Conservation (phyloP, 2,797 vertebrate species). For the Xerus rutilus region DNA sequence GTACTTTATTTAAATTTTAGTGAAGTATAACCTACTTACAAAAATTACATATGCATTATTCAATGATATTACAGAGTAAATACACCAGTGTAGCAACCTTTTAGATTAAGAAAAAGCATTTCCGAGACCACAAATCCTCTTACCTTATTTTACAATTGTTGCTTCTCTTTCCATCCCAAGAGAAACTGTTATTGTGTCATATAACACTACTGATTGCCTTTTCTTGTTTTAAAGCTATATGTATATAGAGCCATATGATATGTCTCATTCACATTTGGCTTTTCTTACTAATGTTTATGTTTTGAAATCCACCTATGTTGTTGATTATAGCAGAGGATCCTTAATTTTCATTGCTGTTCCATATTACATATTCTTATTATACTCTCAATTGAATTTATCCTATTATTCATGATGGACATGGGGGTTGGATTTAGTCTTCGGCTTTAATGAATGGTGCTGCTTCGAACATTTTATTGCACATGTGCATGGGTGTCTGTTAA, state of each 20-base stretch:
- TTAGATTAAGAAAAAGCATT: not conserved
- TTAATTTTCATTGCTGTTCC: not conserved
- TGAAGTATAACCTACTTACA: not conserved
- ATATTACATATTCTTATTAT: not conserved
- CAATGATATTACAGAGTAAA: not conserved
- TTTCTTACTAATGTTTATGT: not conserved
- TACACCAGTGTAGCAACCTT: not conserved
- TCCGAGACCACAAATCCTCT: not conserved
- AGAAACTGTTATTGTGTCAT: not conserved
- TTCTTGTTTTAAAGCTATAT: not conserved
- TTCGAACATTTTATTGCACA: not conserved
- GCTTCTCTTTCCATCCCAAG: not conserved
- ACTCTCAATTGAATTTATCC: not conserved
- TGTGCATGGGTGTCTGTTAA: not conserved
- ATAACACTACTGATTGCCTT: not conserved
- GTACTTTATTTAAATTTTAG: not conserved
- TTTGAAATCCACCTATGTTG: not conserved
- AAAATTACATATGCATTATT: not conserved
- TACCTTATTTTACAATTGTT: not conserved
- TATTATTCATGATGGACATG: not conserved
- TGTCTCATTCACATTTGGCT: not conserved
- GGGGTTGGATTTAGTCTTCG: not conserved
- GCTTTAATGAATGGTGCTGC: not conserved
- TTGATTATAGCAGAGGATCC: not conserved
- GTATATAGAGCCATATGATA: not conserved